phyloP scores from a whole-genome alignment of 1,140 invertebrate genomes.

The Trichonephila clavata region DNA sequence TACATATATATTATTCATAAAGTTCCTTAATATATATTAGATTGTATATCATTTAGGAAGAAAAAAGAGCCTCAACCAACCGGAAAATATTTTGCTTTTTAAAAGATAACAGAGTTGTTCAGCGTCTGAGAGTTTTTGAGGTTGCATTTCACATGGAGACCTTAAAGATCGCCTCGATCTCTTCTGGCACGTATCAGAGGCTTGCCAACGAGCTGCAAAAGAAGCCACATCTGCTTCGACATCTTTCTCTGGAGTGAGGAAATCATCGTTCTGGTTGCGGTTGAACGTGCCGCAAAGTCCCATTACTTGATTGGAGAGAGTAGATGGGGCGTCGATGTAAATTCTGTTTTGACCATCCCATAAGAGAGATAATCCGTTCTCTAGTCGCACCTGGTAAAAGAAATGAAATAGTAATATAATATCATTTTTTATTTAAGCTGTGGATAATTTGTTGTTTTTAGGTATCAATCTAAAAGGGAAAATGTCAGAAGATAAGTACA shows the following conservation, averaged over 20 bases:
- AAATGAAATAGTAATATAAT: background rate
- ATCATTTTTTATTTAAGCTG: too few relatives aligned
- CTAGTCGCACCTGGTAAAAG: slow-evolving; percentile 85
- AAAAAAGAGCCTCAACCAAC: slow-evolving; percentile 75
- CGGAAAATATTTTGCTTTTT: slow-evolving; percentile 79
- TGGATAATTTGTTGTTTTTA: too few relatives aligned
- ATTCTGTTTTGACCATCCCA: slow-evolving; percentile 92
- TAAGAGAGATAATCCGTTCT: slow-evolving; percentile 89
- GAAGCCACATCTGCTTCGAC: slow-evolving; percentile 87
- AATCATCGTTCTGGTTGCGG: slow-evolving; percentile 92
- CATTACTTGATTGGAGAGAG: slow-evolving; percentile 84
- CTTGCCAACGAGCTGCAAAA: slow-evolving; percentile 95
- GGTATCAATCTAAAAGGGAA: too few relatives aligned
- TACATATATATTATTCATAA: too few relatives aligned
- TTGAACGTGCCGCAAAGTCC: slow-evolving; percentile 95
- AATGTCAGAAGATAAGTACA: too few relatives aligned
- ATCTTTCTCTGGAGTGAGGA: slow-evolving; percentile 92
- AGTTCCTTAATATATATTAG: too few relatives aligned
- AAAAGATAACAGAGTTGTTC: slow-evolving; percentile 80
- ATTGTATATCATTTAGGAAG: background rate
- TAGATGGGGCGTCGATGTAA: slow-evolving; percentile 89
- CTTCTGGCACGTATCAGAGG: slow-evolving; percentile 78
- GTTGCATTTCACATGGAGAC: slow-evolving; percentile 85
- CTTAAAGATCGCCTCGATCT: slow-evolving; percentile 78
- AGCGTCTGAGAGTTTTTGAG: slow-evolving; percentile 86